Conservation (phyloP, 2,888 invertebrate species). For the Adelognathus sp. region DNA sequence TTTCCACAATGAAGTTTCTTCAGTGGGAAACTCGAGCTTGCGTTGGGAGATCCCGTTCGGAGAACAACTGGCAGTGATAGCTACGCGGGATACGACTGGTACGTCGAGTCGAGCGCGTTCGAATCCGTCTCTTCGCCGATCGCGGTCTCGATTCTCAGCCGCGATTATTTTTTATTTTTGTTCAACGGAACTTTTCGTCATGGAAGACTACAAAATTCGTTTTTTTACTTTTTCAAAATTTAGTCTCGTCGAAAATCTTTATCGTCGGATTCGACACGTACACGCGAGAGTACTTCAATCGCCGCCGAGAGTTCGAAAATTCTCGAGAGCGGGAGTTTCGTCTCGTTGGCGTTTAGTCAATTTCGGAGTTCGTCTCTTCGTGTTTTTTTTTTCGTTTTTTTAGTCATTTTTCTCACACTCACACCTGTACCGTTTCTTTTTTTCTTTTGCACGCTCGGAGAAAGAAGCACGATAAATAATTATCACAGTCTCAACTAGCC, state of each 20-base stretch:
- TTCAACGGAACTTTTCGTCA: background rate
- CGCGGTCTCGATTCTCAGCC: background rate
- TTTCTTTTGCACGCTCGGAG: slow-evolving; percentile 58
- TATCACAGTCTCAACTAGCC: slow-evolving; percentile 79
- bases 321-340: slow-evolving; percentile 40
- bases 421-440: slow-evolving; percentile 19
- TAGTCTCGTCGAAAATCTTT: slow-evolving; percentile 12
- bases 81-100: slow-evolving; percentile 64
- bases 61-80: slow-evolving; percentile 69
- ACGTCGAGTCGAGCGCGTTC: slow-evolving; percentile 46
- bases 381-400: too few species aligned
- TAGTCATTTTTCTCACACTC: slow-evolving; percentile 14
- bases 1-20: too few species aligned
- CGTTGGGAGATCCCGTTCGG: slow-evolving; percentile 47
- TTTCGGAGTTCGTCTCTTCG: too few species aligned
- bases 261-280: background rate
- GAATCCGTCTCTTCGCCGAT: background rate
- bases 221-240: background rate
- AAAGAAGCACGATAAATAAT: slow-evolving; percentile 75
- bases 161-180: background rate
- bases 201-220: slow-evolving; percentile 40
- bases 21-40: slow-evolving; percentile 17
- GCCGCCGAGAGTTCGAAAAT: slow-evolving; percentile 22
- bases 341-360: slow-evolving; percentile 32
- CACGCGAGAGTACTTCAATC: background rate